Conservation (phyloP, 2,888 invertebrate genomes). For the Aphodius granarius region DNA sequence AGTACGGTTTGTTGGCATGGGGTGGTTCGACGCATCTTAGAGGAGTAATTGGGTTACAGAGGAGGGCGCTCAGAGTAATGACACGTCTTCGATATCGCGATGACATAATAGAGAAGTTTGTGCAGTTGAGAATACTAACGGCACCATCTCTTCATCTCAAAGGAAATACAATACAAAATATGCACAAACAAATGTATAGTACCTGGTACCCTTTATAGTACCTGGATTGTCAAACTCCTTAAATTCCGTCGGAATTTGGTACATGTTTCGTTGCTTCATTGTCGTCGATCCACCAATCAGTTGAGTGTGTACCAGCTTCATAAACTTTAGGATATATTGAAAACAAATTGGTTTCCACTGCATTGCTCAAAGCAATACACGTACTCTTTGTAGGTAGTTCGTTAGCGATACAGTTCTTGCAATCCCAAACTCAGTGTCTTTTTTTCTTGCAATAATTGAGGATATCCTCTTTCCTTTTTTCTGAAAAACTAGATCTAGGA, state of each 20-base stretch:
- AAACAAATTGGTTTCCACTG: background rate
- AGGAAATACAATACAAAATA: too few relatives aligned
- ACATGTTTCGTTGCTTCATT: conserved; percentile 43
- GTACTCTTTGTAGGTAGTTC: conserved; percentile 29
- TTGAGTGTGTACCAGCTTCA: conserved; percentile 20
- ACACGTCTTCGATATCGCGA: too few relatives aligned
- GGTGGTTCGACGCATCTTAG: too few relatives aligned
- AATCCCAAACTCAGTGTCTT: conserved; percentile 25
- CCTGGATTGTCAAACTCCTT: background rate
- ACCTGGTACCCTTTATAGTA: background rate
- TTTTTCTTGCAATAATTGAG: conserved; percentile 36
- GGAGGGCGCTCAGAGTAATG: too few relatives aligned
- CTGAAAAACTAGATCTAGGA: background rate
- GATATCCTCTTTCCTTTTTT: background rate
- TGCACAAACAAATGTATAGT: too few relatives aligned
- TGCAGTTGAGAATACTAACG: too few relatives aligned
- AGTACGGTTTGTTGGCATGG: too few relatives aligned
- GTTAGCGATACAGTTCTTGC: conserved; percentile 38
- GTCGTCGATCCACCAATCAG: conserved; percentile 42
- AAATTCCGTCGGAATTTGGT: conserved; percentile 27
- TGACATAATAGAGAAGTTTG: too few relatives aligned
- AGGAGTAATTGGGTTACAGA: too few relatives aligned
- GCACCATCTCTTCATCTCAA: too few relatives aligned
- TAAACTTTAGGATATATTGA: conserved; percentile 28
- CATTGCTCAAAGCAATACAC: background rate